Conservation (phyloP, 1,140 invertebrate species). For the Coenobita brevimanus region DNA sequence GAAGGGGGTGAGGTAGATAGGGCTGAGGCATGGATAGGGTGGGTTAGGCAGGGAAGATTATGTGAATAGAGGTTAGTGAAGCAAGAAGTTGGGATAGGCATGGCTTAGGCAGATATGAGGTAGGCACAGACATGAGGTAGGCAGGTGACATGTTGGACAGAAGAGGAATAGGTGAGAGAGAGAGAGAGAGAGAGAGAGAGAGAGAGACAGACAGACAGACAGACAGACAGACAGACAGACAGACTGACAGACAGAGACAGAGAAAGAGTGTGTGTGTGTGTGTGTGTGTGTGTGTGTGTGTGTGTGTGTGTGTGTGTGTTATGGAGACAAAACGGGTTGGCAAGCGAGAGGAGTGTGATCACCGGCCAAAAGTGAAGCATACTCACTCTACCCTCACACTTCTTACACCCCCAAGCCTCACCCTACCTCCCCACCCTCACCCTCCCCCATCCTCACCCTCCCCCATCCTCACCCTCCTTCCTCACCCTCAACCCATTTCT, state of each 20-base stretch:
- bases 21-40: neutral
- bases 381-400: neutral
- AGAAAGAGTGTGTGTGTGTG: neutral
- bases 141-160: too few species aligned
- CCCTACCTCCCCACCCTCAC: neutral
- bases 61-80: neutral
- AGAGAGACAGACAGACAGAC: neutral
- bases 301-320: neutral
- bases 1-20: neutral
- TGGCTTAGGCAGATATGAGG: neutral
- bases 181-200: too few species aligned
- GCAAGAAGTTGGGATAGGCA: neutral
- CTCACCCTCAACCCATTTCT: too few species aligned
- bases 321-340: conserved; percentile 44
- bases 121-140: neutral
- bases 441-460: neutral
- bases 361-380: conserved; percentile 28
- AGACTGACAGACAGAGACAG: neutral
- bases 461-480: too few species aligned
- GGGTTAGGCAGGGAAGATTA: too few species aligned
- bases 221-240: neutral
- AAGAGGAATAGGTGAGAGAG: too few species aligned
- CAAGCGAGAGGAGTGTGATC: neutral
- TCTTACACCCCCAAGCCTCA: neutral
- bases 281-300: neutral